Conservation (phyloP, 2,113 vertebrate genomes). For the Emydocephalus ijimae region DNA sequence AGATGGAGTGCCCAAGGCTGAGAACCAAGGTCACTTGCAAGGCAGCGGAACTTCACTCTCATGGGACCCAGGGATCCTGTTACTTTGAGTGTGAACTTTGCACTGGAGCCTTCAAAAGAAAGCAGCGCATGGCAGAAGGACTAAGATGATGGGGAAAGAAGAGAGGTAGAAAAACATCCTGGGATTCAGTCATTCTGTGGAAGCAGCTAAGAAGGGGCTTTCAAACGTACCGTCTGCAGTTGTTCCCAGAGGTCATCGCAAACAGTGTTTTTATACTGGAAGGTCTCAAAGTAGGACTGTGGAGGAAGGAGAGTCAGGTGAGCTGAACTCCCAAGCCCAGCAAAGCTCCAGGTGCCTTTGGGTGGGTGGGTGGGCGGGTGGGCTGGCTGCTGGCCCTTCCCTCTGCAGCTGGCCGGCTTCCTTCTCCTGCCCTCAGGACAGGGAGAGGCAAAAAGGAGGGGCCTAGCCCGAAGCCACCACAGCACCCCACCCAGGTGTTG, state of each 20-base stretch:
- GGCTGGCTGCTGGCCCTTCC: too few species aligned
- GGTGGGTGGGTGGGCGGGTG: too few species aligned
- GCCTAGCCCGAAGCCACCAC: not conserved
- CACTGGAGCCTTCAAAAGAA: not conserved
- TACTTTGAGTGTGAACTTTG: not conserved
- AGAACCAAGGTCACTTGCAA: not conserved
- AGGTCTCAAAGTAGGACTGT: conserved; percentile 81
- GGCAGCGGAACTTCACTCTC: not conserved
- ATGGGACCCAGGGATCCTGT: not conserved
- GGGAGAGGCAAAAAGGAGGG: not conserved
- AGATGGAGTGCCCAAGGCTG: not conserved
- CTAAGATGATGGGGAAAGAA: not conserved
- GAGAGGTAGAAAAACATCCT: not conserved
- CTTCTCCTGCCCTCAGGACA: not conserved
- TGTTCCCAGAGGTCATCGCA: conserved; percentile 84
- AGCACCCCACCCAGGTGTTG: not conserved
- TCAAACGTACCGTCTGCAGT: conserved; percentile 73
- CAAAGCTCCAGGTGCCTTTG: not conserved
- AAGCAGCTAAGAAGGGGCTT: not conserved
- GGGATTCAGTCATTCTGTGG: not conserved
- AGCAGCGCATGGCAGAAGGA: not conserved
- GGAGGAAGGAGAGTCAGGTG: rapidly evolving
- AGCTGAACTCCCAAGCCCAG: too few species aligned
- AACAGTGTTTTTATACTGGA: conserved; percentile 75
- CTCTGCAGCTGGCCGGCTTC: not conserved